Conservation (phyloP, 2,888 invertebrate species). For the Salticus scenicus region DNA sequence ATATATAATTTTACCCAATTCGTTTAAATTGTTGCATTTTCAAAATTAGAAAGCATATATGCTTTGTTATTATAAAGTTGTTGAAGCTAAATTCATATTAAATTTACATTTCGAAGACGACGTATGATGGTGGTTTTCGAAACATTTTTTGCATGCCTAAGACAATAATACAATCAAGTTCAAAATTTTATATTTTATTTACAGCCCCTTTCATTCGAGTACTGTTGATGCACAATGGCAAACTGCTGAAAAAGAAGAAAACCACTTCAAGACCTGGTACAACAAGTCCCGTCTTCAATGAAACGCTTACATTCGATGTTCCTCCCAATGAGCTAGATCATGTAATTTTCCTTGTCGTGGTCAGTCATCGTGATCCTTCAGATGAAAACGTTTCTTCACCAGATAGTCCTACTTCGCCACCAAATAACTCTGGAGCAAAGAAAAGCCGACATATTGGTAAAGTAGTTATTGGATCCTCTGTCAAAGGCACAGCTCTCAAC, state of each 20-base stretch:
- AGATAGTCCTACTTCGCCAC: conserved; percentile 68
- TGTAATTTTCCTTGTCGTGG: conserved; percentile 76
- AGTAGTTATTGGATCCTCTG: conserved; percentile 66
- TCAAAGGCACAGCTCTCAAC: conserved; percentile 59
- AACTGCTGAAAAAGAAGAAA: conserved; percentile 77
- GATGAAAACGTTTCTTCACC: conserved; percentile 65
- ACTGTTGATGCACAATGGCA: conserved; percentile 76
- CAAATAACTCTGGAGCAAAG: conserved; percentile 40
- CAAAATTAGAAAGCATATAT: too few species aligned
- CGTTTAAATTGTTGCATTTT: too few species aligned
- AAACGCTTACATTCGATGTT: conserved; percentile 77
- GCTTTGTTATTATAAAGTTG: too few species aligned
- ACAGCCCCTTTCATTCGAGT: conserved; percentile 77
- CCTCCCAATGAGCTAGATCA: conserved; percentile 76
- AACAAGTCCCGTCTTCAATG: conserved; percentile 77
- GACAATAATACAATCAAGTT: too few species aligned
- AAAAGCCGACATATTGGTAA: conserved; percentile 69
- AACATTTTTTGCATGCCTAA: too few species aligned
- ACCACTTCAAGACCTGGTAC: conserved; percentile 74
- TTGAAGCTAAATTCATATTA: too few species aligned
- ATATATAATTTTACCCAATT: too few species aligned
- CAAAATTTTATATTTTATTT: neutral
- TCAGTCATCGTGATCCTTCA: conserved; percentile 71
- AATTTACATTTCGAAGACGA: too few species aligned
- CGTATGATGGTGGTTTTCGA: too few species aligned